Evolutionary conservation across 2,888 invertebrate genomes (phyloP), one percentile per base, ranked within the genome.

Genomic region (Lepetodrilus schrolli): DNA sequence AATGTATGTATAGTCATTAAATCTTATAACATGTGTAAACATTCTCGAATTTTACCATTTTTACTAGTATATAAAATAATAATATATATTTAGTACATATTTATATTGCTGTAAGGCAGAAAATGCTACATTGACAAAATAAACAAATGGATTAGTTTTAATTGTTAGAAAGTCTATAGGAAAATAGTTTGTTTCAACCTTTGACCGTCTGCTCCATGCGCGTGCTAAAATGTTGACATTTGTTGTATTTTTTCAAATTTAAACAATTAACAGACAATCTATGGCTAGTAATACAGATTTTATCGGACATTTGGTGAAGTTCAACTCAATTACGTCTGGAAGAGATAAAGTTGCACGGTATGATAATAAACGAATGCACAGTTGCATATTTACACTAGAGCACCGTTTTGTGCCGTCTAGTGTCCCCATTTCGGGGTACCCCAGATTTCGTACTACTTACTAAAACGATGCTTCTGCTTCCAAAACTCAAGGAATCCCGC

Each of bases 311-410:
- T 74, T 87, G n/a, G 83, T 87, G 13, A 87, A 86, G 73, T 87
- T 85, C 74, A 84, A 86, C 48, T 79, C 82, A 1, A 83, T 83
- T 66, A 84, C 87, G 26, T 80, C 83, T 73, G 87, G 86, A 26
- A 84, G 86, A 66, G 87, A 87, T 73, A 86, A 86, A 73, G 26
- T 85, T 20, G 85, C 83, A 81, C 83, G 86, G 86, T 86, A 81
- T 51, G 17, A 43, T 5, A 13, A n/a, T 1, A 13, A 2, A 43
- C 4, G 4, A 43, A 4, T 43, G 43, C 17, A 43, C 13, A 17
- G 17, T 43, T 43, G 1, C 43, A 17, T 43, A 17, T 10, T 10
- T 17, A 43, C 4, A 10, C 17, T 10, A 2, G 43, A 17, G 13
- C n/a, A 7, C 43, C 4, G 10, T 43, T 17, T 5, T 17, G 17